Evolutionary conservation across 1,140 invertebrate genomes (phyloP).

Genomic region (Chironomus striatipennis): DNA sequence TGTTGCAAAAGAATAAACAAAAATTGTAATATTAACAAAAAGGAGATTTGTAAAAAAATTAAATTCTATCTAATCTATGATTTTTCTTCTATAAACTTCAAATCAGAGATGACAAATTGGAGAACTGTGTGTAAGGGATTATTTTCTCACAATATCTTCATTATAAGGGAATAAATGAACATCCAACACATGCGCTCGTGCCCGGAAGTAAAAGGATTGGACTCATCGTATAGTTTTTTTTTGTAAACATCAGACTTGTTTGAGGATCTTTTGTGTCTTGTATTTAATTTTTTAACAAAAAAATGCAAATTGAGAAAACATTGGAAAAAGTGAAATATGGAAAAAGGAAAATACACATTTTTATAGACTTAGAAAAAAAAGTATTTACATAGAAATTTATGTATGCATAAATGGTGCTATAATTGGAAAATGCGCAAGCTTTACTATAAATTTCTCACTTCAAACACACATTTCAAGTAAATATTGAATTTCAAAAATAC

Average conservation of each 20-base stretch:
- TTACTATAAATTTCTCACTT: neutral
- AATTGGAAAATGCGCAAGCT: neutral
- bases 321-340: neutral
- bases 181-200: slow-evolving; percentile 43
- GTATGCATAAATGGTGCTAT: neutral
- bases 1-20: slow-evolving; percentile 16
- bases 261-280: no score
- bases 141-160: slow-evolving; percentile 24
- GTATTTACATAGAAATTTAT: slow-evolving; percentile 2
- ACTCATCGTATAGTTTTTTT: no score
- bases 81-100: neutral
- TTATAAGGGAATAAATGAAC: slow-evolving; percentile 28
- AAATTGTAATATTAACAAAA: slow-evolving; percentile 23
- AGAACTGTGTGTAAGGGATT: slow-evolving; percentile 9
- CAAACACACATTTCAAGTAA: neutral
- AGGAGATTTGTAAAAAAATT: neutral
- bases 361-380: neutral
- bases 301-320: neutral
- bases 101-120: neutral
- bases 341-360: neutral
- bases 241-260: no score
- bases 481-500: neutral
- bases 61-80: neutral
- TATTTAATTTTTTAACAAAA: no score
- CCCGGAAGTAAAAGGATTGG: slow-evolving; percentile 32